phyloP scores from a whole-genome alignment of 2,888 invertebrate species.

The Strigamia transsilvanica region DNA sequence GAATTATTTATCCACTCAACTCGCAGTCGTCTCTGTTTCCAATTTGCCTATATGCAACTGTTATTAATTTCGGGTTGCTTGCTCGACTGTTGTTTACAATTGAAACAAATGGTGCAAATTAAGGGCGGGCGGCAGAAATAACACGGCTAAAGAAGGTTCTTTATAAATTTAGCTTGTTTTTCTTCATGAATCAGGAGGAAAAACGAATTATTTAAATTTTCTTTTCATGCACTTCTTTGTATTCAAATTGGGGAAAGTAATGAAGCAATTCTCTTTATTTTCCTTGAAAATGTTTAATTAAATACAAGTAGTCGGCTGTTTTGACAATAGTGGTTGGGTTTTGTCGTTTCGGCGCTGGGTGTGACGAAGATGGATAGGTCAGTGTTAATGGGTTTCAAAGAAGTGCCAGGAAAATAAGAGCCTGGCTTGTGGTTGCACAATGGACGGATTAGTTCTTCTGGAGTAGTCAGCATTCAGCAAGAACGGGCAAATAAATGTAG shows the following conservation, averaged over 20 bases:
- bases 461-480: no score
- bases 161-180: background rate
- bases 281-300: no score
- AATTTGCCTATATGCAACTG: background rate
- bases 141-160: background rate
- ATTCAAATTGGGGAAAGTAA: background rate
- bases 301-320: no score
- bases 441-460: no score
- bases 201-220: slow-evolving; percentile 5
- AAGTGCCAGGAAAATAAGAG: no score
- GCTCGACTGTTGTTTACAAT: background rate
- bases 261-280: background rate
- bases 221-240: background rate
- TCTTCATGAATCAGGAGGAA: background rate
- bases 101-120: background rate
- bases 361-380: no score
- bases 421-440: no score
- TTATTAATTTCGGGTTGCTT: background rate
- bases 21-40: background rate
- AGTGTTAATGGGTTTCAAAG: no score
- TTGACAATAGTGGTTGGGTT: no score
- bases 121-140: background rate
- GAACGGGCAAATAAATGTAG: no score
- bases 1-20: background rate
- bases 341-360: no score